phyloP scores from a whole-genome alignment of 2,888 invertebrate genomes.

The Dichetophora obliterata region DNA sequence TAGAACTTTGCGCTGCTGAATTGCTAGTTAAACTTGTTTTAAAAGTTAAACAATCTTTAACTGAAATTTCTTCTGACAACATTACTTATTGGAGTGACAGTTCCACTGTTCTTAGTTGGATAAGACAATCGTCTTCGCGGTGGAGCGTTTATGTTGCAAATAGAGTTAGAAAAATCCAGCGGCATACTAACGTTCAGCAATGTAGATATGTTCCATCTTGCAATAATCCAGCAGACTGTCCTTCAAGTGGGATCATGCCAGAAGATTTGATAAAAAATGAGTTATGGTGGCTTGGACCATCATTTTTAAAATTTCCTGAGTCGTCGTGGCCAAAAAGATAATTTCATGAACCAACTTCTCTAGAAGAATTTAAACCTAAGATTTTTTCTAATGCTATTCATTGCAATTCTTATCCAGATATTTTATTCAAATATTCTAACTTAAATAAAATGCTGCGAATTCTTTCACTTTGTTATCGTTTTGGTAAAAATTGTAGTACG shows the following conservation, averaged over 20 bases:
- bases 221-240: neutral
- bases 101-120: constrained; percentile 32
- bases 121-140: constrained; percentile 15
- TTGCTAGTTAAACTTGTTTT: constrained; percentile 18
- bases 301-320: no score
- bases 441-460: no score
- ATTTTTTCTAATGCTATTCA: neutral
- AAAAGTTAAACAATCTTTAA: constrained; percentile 17
- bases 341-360: neutral
- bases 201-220: neutral
- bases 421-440: neutral
- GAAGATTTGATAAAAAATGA: neutral
- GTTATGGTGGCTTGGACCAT: neutral
- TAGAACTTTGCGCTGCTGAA: constrained; percentile 35
- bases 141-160: constrained; percentile 29
- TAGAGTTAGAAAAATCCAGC: neutral
- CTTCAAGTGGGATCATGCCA: neutral
- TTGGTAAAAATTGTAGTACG: no score
- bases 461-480: no score
- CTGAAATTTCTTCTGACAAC: neutral
- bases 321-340: neutral
- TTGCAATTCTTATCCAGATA: neutral
- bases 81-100: constrained; percentile 38
- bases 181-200: neutral
- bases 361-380: neutral